These are phyloP conservation scores for Anseranas semipalmata DNA, from an alignment of 2,113 vertebrate species.

Conservation along the genomic window DNA sequence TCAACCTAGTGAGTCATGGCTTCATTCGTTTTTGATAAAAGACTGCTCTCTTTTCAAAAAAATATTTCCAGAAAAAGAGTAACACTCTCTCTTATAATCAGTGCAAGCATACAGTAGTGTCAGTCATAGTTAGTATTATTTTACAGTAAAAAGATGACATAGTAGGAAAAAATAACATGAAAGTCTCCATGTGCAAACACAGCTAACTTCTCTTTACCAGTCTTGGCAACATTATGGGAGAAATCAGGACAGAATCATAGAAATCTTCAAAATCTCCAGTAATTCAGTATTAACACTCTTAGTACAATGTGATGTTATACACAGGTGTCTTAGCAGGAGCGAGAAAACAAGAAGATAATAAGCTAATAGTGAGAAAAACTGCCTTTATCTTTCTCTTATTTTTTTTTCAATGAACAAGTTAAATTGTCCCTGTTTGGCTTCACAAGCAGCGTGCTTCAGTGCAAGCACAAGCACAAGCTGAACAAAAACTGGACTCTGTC, in stretches of 20 bases:
- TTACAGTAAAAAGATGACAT: background rate
- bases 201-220: background rate
- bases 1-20: background rate
- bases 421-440: background rate
- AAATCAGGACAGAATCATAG: background rate
- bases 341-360: background rate
- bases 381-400: background rate
- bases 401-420: background rate
- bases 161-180: background rate
- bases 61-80: background rate
- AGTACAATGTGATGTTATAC: background rate
- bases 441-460: background rate
- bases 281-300: background rate
- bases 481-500: background rate
- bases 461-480: background rate
- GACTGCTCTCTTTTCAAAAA: background rate
- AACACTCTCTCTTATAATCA: background rate
- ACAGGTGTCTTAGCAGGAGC: background rate
- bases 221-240: background rate
- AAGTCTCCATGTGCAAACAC: background rate
- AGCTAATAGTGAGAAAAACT: background rate
- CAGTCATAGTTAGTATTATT: background rate
- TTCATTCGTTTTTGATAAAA: conserved; percentile 21
- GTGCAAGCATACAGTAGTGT: background rate
- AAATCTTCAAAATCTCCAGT: background rate